Evolutionary conservation across 2,797 vertebrate genomes (phyloP).

Genomic region (Pseudochromis fuscus): DNA sequence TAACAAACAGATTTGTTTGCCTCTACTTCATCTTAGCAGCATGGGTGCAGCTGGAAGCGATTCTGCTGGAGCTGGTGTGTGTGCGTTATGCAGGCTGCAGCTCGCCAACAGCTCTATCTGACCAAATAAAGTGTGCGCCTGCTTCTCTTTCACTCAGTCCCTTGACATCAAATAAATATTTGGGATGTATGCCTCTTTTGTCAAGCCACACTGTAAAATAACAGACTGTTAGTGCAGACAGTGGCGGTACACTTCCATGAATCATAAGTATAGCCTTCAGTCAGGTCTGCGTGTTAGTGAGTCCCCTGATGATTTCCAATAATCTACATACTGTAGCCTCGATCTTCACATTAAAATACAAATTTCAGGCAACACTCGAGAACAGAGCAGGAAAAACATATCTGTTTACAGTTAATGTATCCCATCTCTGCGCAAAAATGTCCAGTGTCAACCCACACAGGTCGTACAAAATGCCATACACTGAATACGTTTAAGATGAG

Average conservation of each 20-base stretch:
- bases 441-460: conserved; percentile 15
- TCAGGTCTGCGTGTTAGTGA: conserved; percentile 33
- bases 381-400: background rate
- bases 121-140: conserved; percentile 64
- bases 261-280: conserved; percentile 51
- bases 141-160: conserved; percentile 42
- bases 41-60: conserved; percentile 55
- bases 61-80: conserved; percentile 30
- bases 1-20: conserved; percentile 67
- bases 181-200: conserved; percentile 41
- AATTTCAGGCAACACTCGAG: conserved; percentile 22
- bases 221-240: conserved; percentile 25
- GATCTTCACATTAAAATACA: conserved; percentile 18
- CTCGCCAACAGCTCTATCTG: conserved; percentile 51
- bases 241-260: conserved; percentile 9
- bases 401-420: conserved; percentile 7
- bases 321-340: conserved; percentile 36
- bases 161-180: conserved; percentile 62
- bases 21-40: conserved; percentile 38
- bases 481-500: conserved; percentile 13
- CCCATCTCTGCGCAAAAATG: background rate
- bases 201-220: conserved; percentile 43
- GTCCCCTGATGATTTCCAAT: conserved; percentile 40
- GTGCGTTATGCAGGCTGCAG: conserved; percentile 17
- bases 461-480: background rate